These are phyloP conservation scores for Sarotherodon lohbergeri DNA, from an alignment of 2,113 vertebrate genomes.

Conservation along the genomic window DNA sequence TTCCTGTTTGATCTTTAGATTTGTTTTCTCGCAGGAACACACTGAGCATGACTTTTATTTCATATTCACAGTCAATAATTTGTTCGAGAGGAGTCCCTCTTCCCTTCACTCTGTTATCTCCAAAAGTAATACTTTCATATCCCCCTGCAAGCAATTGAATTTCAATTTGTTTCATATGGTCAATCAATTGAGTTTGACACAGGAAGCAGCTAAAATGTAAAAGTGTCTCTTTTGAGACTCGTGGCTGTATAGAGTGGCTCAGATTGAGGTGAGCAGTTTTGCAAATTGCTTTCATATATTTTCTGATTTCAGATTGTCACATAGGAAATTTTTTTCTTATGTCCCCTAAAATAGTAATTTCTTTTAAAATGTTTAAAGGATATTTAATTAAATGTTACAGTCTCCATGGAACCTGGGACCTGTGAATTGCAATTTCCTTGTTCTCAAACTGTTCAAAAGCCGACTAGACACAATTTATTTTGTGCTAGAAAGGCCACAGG, in stretches of 20 bases:
- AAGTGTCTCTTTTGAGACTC: background rate
- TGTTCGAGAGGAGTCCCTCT: background rate
- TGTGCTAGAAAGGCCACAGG: background rate
- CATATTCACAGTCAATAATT: background rate
- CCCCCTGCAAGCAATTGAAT: background rate
- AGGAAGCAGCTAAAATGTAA: slow-evolving; percentile 11
- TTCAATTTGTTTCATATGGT: slow-evolving; percentile 16
- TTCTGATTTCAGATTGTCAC: background rate
- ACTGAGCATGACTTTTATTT: background rate
- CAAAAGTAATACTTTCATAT: background rate
- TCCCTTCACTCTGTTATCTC: background rate
- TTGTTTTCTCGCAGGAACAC: background rate
- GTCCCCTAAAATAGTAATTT: background rate
- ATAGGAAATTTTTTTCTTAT: background rate
- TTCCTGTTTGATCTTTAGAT: background rate
- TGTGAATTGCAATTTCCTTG: background rate
- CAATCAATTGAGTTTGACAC: slow-evolving; percentile 15
- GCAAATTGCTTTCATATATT: slow-evolving; percentile 15
- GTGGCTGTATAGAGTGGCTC: background rate
- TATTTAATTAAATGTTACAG: background rate
- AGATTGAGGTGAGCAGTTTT: slow-evolving; percentile 12
- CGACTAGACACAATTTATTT: background rate
- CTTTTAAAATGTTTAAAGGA: background rate
- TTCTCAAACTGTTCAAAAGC: background rate
- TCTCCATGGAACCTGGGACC: background rate